A percentile compares a stretch with the other conserved stretches of the same genome.
phyloP scores from a whole-genome alignment of 2,888 invertebrate genomes.

The Campoletis raptor region DNA sequence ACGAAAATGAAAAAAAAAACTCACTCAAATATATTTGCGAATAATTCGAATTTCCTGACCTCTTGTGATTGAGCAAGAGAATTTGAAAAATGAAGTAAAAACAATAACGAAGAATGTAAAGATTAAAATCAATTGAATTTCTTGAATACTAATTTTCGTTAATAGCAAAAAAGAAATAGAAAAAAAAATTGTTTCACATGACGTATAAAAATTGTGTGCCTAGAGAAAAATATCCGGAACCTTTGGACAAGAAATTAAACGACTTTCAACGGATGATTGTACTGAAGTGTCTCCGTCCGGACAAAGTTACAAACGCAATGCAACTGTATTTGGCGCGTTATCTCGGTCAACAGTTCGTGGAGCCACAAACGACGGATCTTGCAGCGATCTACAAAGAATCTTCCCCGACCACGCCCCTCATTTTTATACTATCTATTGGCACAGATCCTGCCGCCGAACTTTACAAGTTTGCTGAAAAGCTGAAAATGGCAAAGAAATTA shows the following conservation, averaged over 20 bases:
- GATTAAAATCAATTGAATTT: too few relatives aligned
- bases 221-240: conserved; percentile 88
- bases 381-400: conserved; percentile 93
- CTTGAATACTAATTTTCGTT: too few relatives aligned
- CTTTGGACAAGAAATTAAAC: conserved; percentile 88
- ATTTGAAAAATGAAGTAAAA: too few relatives aligned
- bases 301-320: conserved; percentile 93
- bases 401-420: conserved; percentile 91
- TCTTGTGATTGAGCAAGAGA: too few relatives aligned
- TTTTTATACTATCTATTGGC: conserved; percentile 96
- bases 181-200: background rate
- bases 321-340: conserved; percentile 90
- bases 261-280: conserved; percentile 92
- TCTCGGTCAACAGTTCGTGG: conserved; percentile 92
- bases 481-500: conserved; percentile 91
- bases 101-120: too few relatives aligned
- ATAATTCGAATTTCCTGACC: background rate
- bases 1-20: background rate
- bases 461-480: conserved; percentile 93
- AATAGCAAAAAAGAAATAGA: background rate
- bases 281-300: conserved; percentile 92
- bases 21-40: background rate
- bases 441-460: conserved; percentile 95
- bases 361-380: conserved; percentile 94
- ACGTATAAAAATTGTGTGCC: conserved; percentile 12